These are phyloP conservation scores for Oscheius onirici DNA, from an alignment of 2,888 invertebrate genomes.

Conservation along the genomic window DNA sequence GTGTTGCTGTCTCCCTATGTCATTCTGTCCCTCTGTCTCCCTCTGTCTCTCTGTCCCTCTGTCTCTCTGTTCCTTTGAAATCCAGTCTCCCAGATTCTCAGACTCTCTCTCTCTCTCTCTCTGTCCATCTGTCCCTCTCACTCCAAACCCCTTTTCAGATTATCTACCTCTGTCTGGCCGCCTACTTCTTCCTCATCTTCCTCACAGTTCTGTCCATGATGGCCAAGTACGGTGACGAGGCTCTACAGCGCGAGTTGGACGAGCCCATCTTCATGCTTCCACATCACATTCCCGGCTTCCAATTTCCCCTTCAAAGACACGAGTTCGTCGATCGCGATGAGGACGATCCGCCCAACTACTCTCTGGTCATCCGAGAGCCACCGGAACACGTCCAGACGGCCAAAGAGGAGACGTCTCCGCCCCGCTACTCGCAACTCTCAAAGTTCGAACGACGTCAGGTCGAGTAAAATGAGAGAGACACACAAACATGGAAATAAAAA, in stretches of 20 bases:
- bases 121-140: not conserved
- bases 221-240: not conserved
- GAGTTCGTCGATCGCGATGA: constrained; percentile 1
- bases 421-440: constrained; percentile 12
- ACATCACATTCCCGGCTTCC: not conserved
- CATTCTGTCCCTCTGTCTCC: not conserved
- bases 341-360: constrained; percentile 22
- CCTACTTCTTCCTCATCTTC: too few species aligned
- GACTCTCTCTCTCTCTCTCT: not conserved
- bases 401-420: constrained; percentile 19
- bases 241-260: not conserved
- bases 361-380: constrained; percentile 10
- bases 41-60: not conserved
- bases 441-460: too few species aligned
- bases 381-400: constrained; percentile 16
- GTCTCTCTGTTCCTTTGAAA: not conserved
- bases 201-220: too few species aligned
- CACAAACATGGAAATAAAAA: too few species aligned
- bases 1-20: too few species aligned
- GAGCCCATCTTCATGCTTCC: not conserved
- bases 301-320: not conserved
- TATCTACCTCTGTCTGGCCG: not conserved
- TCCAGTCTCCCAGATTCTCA: too few species aligned
- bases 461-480: too few species aligned
- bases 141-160: not conserved